Base-by-base conservation (phyloP, 2,113 vertebrate genomes). In the Pachycephala philippinensis region DNA sequence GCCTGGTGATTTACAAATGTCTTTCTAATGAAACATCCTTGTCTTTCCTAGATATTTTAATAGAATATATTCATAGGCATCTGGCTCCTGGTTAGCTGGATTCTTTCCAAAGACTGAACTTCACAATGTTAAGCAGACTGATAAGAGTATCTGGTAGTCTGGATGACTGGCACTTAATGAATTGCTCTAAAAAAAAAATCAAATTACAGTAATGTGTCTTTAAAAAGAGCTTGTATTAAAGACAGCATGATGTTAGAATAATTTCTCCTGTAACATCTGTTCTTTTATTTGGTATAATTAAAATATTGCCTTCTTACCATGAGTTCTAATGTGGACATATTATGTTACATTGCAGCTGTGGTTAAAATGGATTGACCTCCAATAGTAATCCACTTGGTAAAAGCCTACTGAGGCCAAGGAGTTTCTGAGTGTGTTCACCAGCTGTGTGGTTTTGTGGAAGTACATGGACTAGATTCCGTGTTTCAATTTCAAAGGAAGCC, bases 201-300 rank as follows among this genome's bases (percentile, higher is more conserved):
- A 75, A 59, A 95, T 96, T 92, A 92, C 60, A 13, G 56, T 95
- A 93, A 94, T 93, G 92, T 74, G 60, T 80, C 88, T 94, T 93
- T 88, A 63, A 91, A 94, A 92, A 90, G 82, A 91, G 18, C 82
- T 94, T 70, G 27, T 88, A 79, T 76, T 93, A 90, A 96, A 81
- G 88, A 52, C 39, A 86, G 14, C 75, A 70, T 70, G 85, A 95
- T 81, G 71, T 81, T 95, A 78, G 79, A 90, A 31, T 90, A 74
- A 96, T 86, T 86, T 91, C 70, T 94, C 15, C 92, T 88, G 54
- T 56, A 90, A 86, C 90, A 86, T 96, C 93, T 93, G 93, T 77
- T 95, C 79, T 92, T 87, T 84, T 81, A 92, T 90, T 89, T 90
- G 83, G n/a, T 94, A 42, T 95, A 95, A 97, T 93, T 89, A 95